Conservation (phyloP, 2,888 invertebrate species). For the Acleris emargana region DNA sequence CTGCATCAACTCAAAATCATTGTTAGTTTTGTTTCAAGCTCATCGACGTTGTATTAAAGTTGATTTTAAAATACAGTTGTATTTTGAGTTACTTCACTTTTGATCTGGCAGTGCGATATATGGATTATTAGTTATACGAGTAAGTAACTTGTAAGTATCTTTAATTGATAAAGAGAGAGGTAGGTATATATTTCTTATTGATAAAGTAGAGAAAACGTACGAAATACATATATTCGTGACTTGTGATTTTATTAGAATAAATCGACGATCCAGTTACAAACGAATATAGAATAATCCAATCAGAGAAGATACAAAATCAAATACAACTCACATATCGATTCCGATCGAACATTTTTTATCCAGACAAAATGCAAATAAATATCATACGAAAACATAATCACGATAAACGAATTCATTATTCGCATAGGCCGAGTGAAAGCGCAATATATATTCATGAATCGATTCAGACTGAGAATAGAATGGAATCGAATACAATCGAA, state of each 20-base stretch:
- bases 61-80: too few species aligned
- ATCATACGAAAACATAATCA: constrained; percentile 41
- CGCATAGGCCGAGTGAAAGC: constrained; percentile 41
- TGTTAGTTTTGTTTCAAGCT: too few species aligned
- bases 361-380: constrained; percentile 39
- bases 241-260: constrained; percentile 12
- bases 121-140: too few species aligned
- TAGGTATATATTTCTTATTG: too few species aligned
- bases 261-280: neutral
- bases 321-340: constrained; percentile 28
- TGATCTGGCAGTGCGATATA: too few species aligned
- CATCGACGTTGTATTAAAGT: too few species aligned
- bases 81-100: too few species aligned
- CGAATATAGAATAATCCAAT: constrained; percentile 12
- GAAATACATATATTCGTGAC: neutral
- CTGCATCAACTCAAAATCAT: too few species aligned
- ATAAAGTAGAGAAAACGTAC: neutral
- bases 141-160: too few species aligned
- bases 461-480: constrained; percentile 50
- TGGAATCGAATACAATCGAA: constrained; percentile 47
- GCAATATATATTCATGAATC: constrained; percentile 70
- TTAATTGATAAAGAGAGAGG: too few species aligned
- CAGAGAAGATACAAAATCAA: constrained; percentile 29
- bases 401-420: constrained; percentile 43
- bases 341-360: constrained; percentile 33